Conservation (phyloP, 2,888 invertebrate species). For the Lithodes maja region DNA sequence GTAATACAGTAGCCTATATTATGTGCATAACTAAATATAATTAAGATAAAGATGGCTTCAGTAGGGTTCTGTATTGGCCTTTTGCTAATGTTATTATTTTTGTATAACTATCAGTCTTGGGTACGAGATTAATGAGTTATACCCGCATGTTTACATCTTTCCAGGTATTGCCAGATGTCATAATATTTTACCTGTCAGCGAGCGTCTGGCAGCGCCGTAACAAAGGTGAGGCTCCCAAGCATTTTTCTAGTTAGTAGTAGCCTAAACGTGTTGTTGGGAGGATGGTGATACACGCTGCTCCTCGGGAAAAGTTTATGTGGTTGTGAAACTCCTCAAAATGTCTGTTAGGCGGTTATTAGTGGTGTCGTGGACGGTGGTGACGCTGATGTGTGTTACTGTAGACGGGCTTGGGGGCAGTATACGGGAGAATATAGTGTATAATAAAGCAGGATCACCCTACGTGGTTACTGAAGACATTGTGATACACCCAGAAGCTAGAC, state of each 20-base stretch:
- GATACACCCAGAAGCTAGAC: conserved; percentile 36
- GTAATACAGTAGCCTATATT: too few species aligned
- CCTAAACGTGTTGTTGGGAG: conserved; percentile 27
- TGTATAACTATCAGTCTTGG: too few species aligned
- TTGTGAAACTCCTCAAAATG: background rate
- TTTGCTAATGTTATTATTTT: too few species aligned
- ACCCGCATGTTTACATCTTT: too few species aligned
- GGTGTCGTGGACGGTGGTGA: conserved; percentile 24
- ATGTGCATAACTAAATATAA: too few species aligned
- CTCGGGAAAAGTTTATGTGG: background rate
- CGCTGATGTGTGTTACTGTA: conserved; percentile 2
- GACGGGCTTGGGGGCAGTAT: conserved; percentile 43
- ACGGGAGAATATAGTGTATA: conserved; percentile 46
- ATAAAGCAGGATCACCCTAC: conserved; percentile 60
- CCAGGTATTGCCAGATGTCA: too few species aligned
- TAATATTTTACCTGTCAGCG: too few species aligned
- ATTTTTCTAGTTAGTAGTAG: conserved; percentile 18
- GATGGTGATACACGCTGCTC: conserved; percentile 37
- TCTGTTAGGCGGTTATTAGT: conserved; percentile 24
- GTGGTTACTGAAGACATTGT: conserved; percentile 65
- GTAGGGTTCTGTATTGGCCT: too few species aligned
- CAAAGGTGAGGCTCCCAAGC: too few species aligned
- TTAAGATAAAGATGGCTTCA: too few species aligned
- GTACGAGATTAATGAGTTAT: too few species aligned
- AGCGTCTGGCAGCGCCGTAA: too few species aligned